A percentile compares a stretch with the other conserved stretches of the same genome.
These are phyloP conservation scores for Sycon ciliatum DNA, from an alignment of 37 sponge, comb jelly and placozoan species.

Conservation along the genomic window DNA sequence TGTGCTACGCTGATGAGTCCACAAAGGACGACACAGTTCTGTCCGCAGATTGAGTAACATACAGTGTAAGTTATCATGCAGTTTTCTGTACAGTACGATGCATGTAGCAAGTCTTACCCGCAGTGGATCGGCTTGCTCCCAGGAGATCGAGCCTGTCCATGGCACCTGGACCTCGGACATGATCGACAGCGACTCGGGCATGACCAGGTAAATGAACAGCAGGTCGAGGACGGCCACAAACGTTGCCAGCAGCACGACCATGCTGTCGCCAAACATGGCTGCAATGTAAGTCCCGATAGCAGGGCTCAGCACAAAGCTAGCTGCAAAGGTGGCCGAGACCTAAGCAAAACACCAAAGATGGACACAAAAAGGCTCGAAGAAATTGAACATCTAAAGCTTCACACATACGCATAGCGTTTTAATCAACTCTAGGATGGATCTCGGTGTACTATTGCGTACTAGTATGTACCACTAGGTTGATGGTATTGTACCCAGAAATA, in stretches of 20 bases:
- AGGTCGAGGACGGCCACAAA: conserved; percentile 63
- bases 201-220: conserved; percentile 61
- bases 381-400: neutral
- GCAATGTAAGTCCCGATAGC: conserved; percentile 54
- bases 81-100: too few relatives aligned
- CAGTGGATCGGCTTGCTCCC: conserved; percentile 87
- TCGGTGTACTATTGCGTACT: too few relatives aligned
- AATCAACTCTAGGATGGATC: too few relatives aligned
- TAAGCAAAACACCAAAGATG: neutral
- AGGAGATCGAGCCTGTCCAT: conserved; percentile 69
- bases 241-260: conserved; percentile 67
- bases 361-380: neutral
- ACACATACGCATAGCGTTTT: too few relatives aligned
- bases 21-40: too few relatives aligned
- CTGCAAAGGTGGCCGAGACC: conserved; percentile 83
- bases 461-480: too few relatives aligned
- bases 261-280: conserved; percentile 30
- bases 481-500: too few relatives aligned
- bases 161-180: conserved; percentile 38
- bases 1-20: too few relatives aligned
- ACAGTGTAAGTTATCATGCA: too few relatives aligned
- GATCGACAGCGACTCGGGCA: conserved; percentile 73
- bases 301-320: conserved; percentile 82
- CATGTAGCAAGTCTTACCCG: too few relatives aligned
- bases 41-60: too few relatives aligned